Conservation (phyloP, 2,113 vertebrate species). For the Datnioides undecimradiatus region DNA sequence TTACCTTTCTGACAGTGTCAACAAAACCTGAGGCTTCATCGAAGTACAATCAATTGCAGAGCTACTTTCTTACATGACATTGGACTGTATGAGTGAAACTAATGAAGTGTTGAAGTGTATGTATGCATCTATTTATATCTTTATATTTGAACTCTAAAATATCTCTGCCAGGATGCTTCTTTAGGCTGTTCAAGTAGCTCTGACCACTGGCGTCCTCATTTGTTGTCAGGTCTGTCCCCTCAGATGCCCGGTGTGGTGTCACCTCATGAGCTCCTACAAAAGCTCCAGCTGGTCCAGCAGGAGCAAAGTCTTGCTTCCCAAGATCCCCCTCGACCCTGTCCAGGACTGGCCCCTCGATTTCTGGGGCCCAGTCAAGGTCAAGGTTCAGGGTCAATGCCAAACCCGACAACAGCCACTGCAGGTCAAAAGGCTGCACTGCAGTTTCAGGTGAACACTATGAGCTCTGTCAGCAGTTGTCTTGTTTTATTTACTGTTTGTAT, state of each 20-base stretch:
- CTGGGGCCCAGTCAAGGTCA: conserved; percentile 58
- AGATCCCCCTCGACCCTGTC: conserved; percentile 73
- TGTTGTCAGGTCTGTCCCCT: conserved; percentile 35
- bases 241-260: conserved; percentile 84
- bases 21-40: too few relatives aligned
- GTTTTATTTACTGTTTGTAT: not conserved
- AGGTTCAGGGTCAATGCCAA: conserved; percentile 56
- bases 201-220: not conserved
- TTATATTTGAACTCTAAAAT: not conserved
- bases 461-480: not conserved
- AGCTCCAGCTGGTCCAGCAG: conserved; percentile 91
- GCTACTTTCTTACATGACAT: too few relatives aligned
- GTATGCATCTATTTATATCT: not conserved
- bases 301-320: conserved; percentile 86
- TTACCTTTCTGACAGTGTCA: too few relatives aligned
- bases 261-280: conserved; percentile 90
- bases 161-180: not conserved
- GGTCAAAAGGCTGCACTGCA: conserved; percentile 82
- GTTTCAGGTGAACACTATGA: conserved; percentile 84
- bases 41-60: too few relatives aligned
- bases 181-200: not conserved
- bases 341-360: conserved; percentile 88
- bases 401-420: conserved; percentile 67
- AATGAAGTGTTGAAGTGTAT: not conserved
- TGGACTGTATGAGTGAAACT: too few relatives aligned